Conservation (phyloP, 2,888 invertebrate species). For the Gastrophysa polygoni region DNA sequence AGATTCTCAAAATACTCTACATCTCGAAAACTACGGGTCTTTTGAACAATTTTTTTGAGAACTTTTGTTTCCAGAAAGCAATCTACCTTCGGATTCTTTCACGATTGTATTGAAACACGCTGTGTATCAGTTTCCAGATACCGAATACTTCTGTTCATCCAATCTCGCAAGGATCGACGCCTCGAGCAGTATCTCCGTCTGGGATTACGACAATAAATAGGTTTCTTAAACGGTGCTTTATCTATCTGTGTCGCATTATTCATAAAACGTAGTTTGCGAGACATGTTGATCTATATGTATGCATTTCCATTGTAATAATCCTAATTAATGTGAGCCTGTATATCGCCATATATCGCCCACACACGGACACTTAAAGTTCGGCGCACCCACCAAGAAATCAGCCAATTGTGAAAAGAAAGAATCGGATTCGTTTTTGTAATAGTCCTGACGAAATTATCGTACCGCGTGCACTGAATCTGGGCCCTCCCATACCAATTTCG, state of each 20-base stretch:
- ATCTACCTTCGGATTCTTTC: too few species aligned
- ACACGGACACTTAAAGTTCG: neutral
- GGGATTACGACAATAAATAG: neutral
- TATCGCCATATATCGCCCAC: constrained; percentile 27
- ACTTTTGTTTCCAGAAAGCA: too few species aligned
- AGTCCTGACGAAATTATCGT: constrained; percentile 30
- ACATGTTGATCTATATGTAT: constrained; percentile 24
- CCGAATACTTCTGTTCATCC: neutral
- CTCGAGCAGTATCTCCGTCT: neutral
- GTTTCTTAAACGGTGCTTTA: constrained; percentile 1
- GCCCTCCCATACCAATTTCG: neutral
- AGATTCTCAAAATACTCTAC: too few species aligned
- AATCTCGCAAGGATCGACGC: neutral
- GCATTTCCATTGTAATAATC: constrained; percentile 31
- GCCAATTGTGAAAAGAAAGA: constrained; percentile 31
- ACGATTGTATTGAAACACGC: too few species aligned
- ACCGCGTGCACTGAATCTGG: constrained; percentile 15
- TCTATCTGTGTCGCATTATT: constrained; percentile 20
- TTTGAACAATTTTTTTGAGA: too few species aligned
- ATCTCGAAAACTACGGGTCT: too few species aligned
- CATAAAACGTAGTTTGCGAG: constrained; percentile 18
- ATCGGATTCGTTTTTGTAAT: constrained; percentile 24
- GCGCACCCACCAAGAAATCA: constrained; percentile 33
- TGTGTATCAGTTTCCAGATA: too few species aligned
- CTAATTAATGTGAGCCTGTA: constrained; percentile 32